Evolutionary conservation across 2,797 vertebrate species (phyloP).

Genomic region (Fundulus diaphanus): DNA sequence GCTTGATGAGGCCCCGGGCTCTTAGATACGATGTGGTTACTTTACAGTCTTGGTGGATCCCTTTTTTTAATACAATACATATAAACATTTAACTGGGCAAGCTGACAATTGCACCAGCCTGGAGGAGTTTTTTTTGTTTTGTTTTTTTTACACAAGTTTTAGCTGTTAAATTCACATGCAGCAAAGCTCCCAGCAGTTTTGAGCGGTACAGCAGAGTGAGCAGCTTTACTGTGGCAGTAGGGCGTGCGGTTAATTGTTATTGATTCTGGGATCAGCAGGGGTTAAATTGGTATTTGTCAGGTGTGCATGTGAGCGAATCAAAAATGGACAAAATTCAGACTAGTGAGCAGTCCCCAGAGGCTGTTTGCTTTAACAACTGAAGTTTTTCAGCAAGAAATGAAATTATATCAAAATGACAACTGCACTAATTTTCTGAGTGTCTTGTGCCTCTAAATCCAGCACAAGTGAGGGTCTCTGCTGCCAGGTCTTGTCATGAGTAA

Average conservation of each 20-base stretch:
- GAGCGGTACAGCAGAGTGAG: slow-evolving; percentile 22
- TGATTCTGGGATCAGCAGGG: slow-evolving; percentile 39
- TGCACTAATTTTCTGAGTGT: neutral
- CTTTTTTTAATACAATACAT: slow-evolving; percentile 39
- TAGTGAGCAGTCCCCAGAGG: neutral
- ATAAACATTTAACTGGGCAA: slow-evolving; percentile 43
- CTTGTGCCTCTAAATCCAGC: neutral
- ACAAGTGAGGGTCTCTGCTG: neutral
- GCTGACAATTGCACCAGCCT: slow-evolving; percentile 21
- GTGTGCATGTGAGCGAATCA: slow-evolving; percentile 3
- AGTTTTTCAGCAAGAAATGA: neutral
- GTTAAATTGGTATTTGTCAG: slow-evolving; percentile 11
- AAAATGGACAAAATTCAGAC: slow-evolving; percentile 4
- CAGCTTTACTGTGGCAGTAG: slow-evolving; percentile 32
- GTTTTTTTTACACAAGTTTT: slow-evolving; percentile 15
- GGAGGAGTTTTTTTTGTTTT: slow-evolving; percentile 23
- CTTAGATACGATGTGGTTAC: slow-evolving; percentile 65
- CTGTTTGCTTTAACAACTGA: neutral
- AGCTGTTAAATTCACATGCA: slow-evolving; percentile 12
- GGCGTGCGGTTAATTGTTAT: slow-evolving; percentile 38
- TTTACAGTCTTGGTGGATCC: slow-evolving; percentile 49
- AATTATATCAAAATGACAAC: neutral
- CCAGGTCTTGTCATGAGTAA: neutral
- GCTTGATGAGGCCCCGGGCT: slow-evolving; percentile 67
- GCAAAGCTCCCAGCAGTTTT: slow-evolving; percentile 11